Percentiles rank a stretch among this genome's conserved stretches.
phyloP scores from a whole-genome alignment of 2,113 vertebrate species.

The Anoura caudifer region DNA sequence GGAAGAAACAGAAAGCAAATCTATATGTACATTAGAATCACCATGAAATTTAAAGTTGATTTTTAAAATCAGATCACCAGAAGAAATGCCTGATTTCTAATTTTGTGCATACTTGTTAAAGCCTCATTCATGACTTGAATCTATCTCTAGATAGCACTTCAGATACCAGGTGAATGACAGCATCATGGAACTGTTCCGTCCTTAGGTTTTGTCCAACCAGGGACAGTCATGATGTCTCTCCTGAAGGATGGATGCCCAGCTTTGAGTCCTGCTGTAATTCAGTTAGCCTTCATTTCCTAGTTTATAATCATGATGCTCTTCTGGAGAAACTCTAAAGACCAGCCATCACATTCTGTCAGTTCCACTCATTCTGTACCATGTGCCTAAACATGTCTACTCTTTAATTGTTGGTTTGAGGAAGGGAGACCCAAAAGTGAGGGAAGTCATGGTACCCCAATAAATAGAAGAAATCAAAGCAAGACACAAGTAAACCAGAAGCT shows the following conservation, averaged over 20 bases:
- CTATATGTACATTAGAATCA: not conserved
- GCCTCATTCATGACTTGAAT: not conserved
- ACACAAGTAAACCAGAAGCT: not conserved
- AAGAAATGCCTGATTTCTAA: conserved; percentile 33
- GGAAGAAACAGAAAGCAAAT: not conserved
- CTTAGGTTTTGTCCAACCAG: conserved; percentile 21
- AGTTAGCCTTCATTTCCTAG: conserved; percentile 63
- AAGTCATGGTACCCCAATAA: not conserved
- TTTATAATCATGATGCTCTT: conserved; percentile 13
- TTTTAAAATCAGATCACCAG: not conserved
- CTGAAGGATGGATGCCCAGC: conserved; percentile 32
- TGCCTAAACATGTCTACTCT: not conserved
- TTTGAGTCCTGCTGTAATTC: conserved; percentile 57
- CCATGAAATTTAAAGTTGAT: not conserved
- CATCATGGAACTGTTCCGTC: conserved; percentile 35
- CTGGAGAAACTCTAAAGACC: conserved; percentile 3
- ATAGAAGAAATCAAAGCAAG: conserved; percentile 17
- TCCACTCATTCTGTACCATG: not conserved
- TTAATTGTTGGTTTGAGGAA: not conserved
- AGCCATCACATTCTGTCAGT: not conserved
- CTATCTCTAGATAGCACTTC: not conserved
- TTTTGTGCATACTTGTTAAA: conserved; percentile 32
- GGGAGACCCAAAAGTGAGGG: not conserved
- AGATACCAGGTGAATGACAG: not conserved
- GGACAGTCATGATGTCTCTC: conserved; percentile 32